phyloP scores from a whole-genome alignment of 2,113 vertebrate species.

The Mastomys coucha region DNA sequence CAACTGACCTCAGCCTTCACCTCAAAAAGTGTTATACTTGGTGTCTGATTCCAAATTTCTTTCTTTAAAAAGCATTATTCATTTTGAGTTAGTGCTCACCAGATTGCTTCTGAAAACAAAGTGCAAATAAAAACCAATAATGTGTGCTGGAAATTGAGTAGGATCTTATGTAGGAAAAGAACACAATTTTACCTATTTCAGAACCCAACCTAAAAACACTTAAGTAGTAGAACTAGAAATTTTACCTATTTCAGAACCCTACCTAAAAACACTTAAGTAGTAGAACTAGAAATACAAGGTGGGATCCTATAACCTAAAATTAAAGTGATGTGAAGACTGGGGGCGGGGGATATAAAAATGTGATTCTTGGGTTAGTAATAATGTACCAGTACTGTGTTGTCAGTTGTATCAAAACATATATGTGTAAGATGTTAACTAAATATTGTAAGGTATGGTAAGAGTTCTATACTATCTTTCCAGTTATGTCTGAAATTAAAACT shows the following conservation, averaged over 20 bases:
- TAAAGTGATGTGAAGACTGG: neutral
- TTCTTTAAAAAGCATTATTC: neutral
- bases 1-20: neutral
- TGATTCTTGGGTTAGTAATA: neutral
- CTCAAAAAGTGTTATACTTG: neutral
- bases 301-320: neutral
- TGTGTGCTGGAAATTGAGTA: neutral
- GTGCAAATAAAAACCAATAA: neutral
- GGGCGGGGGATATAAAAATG: neutral
- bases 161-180: neutral
- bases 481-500: too few relatives aligned
- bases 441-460: neutral
- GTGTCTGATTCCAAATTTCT: neutral
- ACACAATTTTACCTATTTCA: neutral
- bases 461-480: neutral
- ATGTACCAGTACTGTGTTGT: neutral
- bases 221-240: neutral
- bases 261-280: neutral
- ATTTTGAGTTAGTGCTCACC: neutral
- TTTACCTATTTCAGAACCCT: neutral
- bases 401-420: neutral
- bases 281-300: neutral
- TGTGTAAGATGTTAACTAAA: neutral
- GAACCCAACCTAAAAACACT: neutral
- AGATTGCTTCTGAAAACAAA: neutral